Evolutionary conservation across 2,888 invertebrate genomes (phyloP), one percentile per base, ranked within the genome.

Genomic region (Drosophila kuntzei): DNA sequence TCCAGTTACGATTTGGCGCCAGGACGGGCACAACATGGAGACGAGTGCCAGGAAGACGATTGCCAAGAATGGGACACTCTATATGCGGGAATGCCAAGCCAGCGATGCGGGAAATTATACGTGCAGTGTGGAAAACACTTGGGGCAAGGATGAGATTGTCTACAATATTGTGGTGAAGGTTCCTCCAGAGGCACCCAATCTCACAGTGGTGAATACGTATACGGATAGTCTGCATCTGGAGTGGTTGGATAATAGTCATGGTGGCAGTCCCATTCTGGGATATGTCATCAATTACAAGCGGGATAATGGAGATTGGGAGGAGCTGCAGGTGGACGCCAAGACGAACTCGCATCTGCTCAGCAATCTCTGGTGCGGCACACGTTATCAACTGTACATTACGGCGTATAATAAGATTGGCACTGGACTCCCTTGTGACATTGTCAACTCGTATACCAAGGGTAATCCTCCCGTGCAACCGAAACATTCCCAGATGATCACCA

Each of bases 381-480:
- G 96, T 29, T 98, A 98, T 92, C 96, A 97, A 89, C 94, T 97
- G 64, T 97, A 97, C 91, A 96, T 98, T 71, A 97, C 97, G 1
- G 97, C 97, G n/a, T 96, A 96, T 91, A 97, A 97, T 92, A 95
- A 96, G 86, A 97, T 98, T 73, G 97, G 97, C 9, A 97, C 97
- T 41, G 97, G 97, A 0, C 93, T 97, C 61, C 97, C 97, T 0
- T 97, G 97, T 90, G 97, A 97, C 90, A 97, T 97, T 74, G 96
- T 97, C 37, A 96, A 96, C 80, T 96, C 97, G 0, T 96, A 95
- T 79, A 97, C 96, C 2, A 96, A 96, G 91, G 96, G 96, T 61
- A 96, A 95, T 82, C 95, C 95, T 12, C 96, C 96, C 0, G 95
- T 96, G 3, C 96, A 96, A 89, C 96, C 96, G 1, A 96, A 95